Base-by-base conservation (phyloP, 2,888 invertebrate species). In the Pterobdella sp. region DNA sequence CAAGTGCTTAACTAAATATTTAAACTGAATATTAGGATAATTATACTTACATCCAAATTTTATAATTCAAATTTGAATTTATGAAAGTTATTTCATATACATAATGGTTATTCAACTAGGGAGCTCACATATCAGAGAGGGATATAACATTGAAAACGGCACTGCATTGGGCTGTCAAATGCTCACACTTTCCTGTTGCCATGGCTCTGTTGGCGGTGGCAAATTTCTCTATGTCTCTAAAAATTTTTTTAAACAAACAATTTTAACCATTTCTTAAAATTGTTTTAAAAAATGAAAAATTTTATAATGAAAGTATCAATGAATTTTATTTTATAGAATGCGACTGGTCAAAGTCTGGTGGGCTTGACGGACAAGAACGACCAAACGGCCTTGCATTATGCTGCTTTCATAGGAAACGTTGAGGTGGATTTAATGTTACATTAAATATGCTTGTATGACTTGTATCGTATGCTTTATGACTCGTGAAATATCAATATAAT, bases 311-410 rank as follows among this genome's bases (percentile, higher is more conserved):
- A 65, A 29, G 32, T 29, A 31, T 65, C 26, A 26, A 26, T 22
- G 22, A 14, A 64, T 22, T n/a, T n/a, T n/a, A n/a, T n/a, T n/a
- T n/a, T n/a, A n/a, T n/a, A 74, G 31, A 73, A 77, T 75, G 49
- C 76, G 22, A 70, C 72, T 1, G 77, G 77, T 31, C 29, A 65
- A 0, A 71, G 64, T 36, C 72, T 78, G 2, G 63, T 78, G 36
- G 72, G 74, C 29, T 74, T 66, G 14, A 75, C 77, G 31, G 78
- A 78, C 73, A 77, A 78, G 63, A 78, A 76, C 49, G 79, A 79
- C 69, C 78, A 78, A 69, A 78, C 79, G 0, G 77, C 75, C n/a
- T 72, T 79, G 1, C 79, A 79, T 71, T 79, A 79, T 37, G 79
- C 79, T 4, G 77, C 79, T 10, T 74, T 76, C 68, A 75, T 65